Evolutionary conservation across 1,140 invertebrate species (phyloP).

Genomic region (Heterodera carotae): DNA sequence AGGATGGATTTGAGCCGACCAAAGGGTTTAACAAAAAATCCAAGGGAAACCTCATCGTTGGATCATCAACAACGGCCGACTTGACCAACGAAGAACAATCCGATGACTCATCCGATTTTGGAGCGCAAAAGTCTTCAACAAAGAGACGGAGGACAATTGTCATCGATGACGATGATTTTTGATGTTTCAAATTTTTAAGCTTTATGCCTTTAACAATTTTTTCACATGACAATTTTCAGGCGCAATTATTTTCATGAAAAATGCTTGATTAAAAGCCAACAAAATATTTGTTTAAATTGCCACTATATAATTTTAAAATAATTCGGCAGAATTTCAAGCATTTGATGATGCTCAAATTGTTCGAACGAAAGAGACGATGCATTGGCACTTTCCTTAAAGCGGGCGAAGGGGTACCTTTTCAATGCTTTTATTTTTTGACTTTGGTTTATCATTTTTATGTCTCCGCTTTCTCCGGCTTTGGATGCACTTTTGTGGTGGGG

Average conservation of each 20-base stretch:
- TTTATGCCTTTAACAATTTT: too few relatives aligned
- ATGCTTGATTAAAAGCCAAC: too few relatives aligned
- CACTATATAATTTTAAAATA: too few relatives aligned
- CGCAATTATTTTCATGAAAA: too few relatives aligned
- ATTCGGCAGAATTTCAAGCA: too few relatives aligned
- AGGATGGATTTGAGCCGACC: not conserved
- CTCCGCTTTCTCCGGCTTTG: slow-evolving; percentile 20
- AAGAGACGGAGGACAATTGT: not conserved
- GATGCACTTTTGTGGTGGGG: slow-evolving; percentile 9
- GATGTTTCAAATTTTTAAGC: not conserved
- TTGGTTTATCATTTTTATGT: slow-evolving; percentile 2
- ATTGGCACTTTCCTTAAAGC: not conserved
- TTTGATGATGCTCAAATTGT: slow-evolving; percentile 22
- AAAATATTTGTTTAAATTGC: too few relatives aligned
- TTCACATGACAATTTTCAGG: too few relatives aligned
- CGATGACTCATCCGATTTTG: not conserved
- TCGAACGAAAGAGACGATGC: slow-evolving; percentile 26
- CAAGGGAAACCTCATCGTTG: too few relatives aligned
- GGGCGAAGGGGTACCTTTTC: slow-evolving; percentile 9
- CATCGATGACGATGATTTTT: not conserved
- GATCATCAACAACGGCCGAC: too few relatives aligned
- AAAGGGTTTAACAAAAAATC: too few relatives aligned
- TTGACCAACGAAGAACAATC: not conserved
- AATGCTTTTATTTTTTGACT: not conserved
- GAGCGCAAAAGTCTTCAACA: not conserved